Base-by-base conservation (phyloP, 2,888 invertebrate species). In the Protula sp. region DNA sequence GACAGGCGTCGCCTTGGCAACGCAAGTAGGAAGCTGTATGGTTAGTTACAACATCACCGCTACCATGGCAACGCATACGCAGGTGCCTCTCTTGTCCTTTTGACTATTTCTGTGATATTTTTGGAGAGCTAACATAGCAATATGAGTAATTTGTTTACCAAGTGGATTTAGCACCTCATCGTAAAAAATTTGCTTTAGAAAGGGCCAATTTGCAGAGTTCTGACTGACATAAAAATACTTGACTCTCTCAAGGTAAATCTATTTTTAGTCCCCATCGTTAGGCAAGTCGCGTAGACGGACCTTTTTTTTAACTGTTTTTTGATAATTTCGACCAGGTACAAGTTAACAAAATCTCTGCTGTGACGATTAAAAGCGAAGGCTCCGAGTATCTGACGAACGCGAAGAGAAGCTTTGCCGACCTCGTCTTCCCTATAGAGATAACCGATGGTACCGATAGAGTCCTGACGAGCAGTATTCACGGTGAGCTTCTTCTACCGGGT, bases 1-100 rank as follows among this genome's bases (percentile, higher is more conserved):
- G 4, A 62, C 67, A 2, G 79, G 78, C 2, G 65, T 77, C 3
- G 72, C 68, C 2, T 63, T 65, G 9, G 74, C 76, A 1, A 65
- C 60, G 19, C 55, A 64, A 30, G 66, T 74, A 19, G 77, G 78
- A 1, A 59, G 64, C 3, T 61, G 70, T 1, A 58, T 67, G 4
- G 64, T 79, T 26, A 58, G 60, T 4, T 75, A 76, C 57, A 66
- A 61, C 24, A 64, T 76, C 3, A 68, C 72, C 2, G 48, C 60
- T 3, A 68, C 68, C 24, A 54, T 71, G 3, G 60, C 67, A 26
- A 77, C 76, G 19, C 70, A 74, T 57, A 74, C 72, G 45, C 74
- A 77, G 71, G 76, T 76, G 63, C 51, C 4, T 28, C 19, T 4
- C 19, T 9, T 38, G 19, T 14, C 19, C 9, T 38, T 14, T 38